Evolutionary conservation across 2,113 vertebrate species (phyloP).

Genomic region (Colistium nudipinnis): DNA sequence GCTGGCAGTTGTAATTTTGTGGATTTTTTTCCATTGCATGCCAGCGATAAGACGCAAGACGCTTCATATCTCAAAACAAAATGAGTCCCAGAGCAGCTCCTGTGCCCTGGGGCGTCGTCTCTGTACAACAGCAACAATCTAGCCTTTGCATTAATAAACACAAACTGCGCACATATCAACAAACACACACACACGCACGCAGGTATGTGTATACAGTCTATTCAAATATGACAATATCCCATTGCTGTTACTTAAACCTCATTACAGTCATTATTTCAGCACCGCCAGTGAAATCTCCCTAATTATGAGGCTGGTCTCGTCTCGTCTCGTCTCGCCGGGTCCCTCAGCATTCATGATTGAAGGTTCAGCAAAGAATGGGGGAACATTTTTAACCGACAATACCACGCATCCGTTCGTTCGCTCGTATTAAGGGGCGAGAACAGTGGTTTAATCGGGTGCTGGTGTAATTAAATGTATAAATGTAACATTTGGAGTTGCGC

Average conservation of each 20-base stretch:
- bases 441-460: constrained; percentile 54
- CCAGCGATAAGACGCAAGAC: constrained; percentile 2
- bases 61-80: no score
- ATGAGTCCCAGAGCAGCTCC: constrained; percentile 23
- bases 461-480: constrained; percentile 69
- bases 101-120: constrained; percentile 24
- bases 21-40: not conserved
- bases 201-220: not conserved
- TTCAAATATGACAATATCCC: no score
- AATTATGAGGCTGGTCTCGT: constrained; percentile 65
- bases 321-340: constrained; percentile 35
- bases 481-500: constrained; percentile 50
- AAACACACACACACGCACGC: not conserved
- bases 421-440: constrained; percentile 28
- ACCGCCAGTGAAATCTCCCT: constrained; percentile 46
- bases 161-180: constrained; percentile 15
- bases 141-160: constrained; percentile 20
- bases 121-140: constrained; percentile 20
- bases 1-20: not conserved
- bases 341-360: constrained; percentile 56
- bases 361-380: constrained; percentile 59
- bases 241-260: constrained; percentile 47
- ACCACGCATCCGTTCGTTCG: constrained; percentile 48
- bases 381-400: constrained; percentile 61
- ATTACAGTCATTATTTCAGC: constrained; percentile 56